Conservation (phyloP, 2,888 invertebrate genomes). For the Spodoptera littoralis region DNA sequence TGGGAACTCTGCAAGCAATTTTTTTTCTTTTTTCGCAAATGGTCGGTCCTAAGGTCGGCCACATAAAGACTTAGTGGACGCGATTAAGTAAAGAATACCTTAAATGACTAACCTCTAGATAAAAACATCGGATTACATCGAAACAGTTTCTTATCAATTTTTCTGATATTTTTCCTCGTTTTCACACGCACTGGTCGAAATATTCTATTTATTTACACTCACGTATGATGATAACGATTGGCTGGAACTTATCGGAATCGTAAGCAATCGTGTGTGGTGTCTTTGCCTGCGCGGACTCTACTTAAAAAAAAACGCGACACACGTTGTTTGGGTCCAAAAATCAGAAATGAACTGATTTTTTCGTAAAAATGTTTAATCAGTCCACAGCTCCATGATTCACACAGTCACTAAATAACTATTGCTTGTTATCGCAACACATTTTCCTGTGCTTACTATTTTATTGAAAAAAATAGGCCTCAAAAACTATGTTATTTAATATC, state of each 20-base stretch:
- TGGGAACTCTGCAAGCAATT: too few relatives aligned
- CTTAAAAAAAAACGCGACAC: too few relatives aligned
- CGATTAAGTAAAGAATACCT: not conserved
- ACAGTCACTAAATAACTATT: constrained; percentile 24
- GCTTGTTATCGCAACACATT: constrained; percentile 38
- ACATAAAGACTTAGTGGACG: too few relatives aligned
- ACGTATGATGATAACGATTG: constrained; percentile 20
- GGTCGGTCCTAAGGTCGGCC: too few relatives aligned
- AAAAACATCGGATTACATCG: constrained; percentile 4
- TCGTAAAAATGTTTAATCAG: constrained; percentile 3
- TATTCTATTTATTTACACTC: constrained; percentile 33
- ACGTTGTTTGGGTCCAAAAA: constrained; percentile 8
- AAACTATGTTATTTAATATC: constrained; percentile 53
- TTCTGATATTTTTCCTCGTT: constrained; percentile 36
- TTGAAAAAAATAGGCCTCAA: constrained; percentile 56
- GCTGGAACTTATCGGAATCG: constrained; percentile 39
- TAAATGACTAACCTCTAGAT: not conserved
- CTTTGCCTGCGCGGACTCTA: too few relatives aligned
- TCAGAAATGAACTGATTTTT: too few relatives aligned
- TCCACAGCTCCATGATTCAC: constrained; percentile 34
- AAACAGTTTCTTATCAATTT: constrained; percentile 32
- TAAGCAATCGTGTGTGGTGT: constrained; percentile 21
- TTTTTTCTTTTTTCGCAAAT: too few relatives aligned
- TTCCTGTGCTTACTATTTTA: constrained; percentile 48
- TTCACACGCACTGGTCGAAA: constrained; percentile 16